phyloP scores from a whole-genome alignment of 1,140 invertebrate species.

The Galleria mellonella region DNA sequence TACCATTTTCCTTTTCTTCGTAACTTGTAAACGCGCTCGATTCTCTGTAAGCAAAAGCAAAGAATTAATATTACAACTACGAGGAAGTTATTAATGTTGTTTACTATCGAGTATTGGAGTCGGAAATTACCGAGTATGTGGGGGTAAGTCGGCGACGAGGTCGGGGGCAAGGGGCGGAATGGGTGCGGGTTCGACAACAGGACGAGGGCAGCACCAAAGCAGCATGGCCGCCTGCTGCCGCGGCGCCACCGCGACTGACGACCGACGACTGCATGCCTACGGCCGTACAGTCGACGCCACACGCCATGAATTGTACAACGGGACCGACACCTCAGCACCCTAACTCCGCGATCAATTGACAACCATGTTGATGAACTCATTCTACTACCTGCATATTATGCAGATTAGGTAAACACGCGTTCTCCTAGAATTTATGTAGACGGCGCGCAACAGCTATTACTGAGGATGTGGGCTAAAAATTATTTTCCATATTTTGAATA shows the following conservation, averaged over 20 bases:
- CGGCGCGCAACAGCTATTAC: background rate
- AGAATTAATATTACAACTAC: conserved; percentile 7
- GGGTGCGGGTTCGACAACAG: conserved; percentile 27
- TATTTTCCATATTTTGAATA: too few relatives aligned
- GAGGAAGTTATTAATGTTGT: conserved; percentile 8
- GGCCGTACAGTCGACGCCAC: conserved; percentile 17
- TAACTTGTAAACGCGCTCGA: conserved; percentile 36
- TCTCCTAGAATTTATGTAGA: background rate
- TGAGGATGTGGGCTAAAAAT: background rate
- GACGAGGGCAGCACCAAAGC: conserved; percentile 42
- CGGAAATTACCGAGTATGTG: conserved; percentile 46
- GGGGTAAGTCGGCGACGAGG: conserved; percentile 57
- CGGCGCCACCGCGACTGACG: conserved; percentile 62
- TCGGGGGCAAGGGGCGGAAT: conserved; percentile 34
- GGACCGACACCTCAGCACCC: background rate
- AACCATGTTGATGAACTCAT: conserved; percentile 54
- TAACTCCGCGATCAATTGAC: conserved; percentile 38
- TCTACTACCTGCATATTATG: conserved; percentile 40
- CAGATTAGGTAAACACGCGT: conserved; percentile 22
- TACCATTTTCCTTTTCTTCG: conserved; percentile 17
- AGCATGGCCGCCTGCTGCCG: conserved; percentile 51
- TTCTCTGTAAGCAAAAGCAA: conserved; percentile 41
- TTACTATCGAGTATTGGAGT: conserved; percentile 5
- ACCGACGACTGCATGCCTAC: too few relatives aligned
- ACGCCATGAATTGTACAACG: conserved; percentile 9